phyloP scores from a whole-genome alignment of 2,888 invertebrate species.

The Balanococcus diminutus region DNA sequence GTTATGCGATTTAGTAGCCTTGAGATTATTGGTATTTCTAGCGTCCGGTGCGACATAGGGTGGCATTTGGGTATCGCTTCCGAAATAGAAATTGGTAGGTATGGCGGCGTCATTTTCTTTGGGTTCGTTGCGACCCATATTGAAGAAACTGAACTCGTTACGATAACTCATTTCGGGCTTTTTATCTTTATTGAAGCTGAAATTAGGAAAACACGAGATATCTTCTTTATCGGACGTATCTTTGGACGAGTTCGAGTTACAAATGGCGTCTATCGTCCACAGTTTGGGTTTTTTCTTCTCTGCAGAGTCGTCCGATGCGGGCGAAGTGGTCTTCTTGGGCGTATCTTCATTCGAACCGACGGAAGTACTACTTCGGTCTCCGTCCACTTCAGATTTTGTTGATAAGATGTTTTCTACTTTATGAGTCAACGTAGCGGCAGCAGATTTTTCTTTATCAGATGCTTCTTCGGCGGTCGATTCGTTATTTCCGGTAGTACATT shows the following conservation, averaged over 20 bases:
- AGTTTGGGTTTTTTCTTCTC: slow-evolving; percentile 59
- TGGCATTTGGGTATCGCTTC: slow-evolving; percentile 44
- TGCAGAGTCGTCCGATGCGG: slow-evolving; percentile 52
- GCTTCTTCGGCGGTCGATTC: neutral
- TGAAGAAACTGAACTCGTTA: slow-evolving; percentile 46
- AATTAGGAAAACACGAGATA: slow-evolving; percentile 46
- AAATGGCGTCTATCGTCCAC: slow-evolving; percentile 60
- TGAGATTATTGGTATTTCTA: neutral
- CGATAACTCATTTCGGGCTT: slow-evolving; percentile 6
- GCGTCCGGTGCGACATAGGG: neutral
- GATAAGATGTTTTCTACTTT: slow-evolving; percentile 46
- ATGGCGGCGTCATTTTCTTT: slow-evolving; percentile 16
- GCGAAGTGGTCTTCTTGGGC: neutral
- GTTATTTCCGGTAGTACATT: slow-evolving; percentile 67
- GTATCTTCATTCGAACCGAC: neutral
- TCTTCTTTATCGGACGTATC: slow-evolving; percentile 22
- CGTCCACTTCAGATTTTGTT: slow-evolving; percentile 54
- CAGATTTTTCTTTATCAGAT: neutral
- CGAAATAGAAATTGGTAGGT: slow-evolving; percentile 50
- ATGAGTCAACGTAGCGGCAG: slow-evolving; percentile 21
- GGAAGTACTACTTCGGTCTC: neutral
- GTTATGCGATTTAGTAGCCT: slow-evolving; percentile 31
- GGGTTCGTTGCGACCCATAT: neutral
- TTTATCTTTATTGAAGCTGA: slow-evolving; percentile 39
- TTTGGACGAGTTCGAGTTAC: slow-evolving; percentile 56